Percentiles rank a stretch among this genome's conserved stretches.
These are phyloP conservation scores for Lineus longissimus DNA, from an alignment of 1,140 invertebrate genomes.

Conservation along the genomic window DNA sequence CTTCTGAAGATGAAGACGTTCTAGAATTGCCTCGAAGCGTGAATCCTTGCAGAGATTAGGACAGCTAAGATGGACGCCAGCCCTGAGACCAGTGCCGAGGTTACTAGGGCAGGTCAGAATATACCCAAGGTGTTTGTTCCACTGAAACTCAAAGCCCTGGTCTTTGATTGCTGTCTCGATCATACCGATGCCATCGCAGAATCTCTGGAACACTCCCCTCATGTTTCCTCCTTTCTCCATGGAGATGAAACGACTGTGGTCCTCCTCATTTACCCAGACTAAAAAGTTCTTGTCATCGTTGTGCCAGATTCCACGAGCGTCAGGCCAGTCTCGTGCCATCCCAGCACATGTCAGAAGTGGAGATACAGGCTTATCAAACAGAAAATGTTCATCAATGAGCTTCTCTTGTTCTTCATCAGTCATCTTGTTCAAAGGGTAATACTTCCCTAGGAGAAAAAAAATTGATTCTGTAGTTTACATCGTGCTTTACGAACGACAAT, in stretches of 20 bases:
- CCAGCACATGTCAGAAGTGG: constrained; percentile 9
- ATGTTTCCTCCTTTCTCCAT: constrained; percentile 86
- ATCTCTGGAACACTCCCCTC: constrained; percentile 11
- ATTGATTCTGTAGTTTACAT: no score
- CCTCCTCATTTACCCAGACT: constrained; percentile 95
- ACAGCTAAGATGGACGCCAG: constrained; percentile 95
- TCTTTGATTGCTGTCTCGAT: constrained; percentile 11
- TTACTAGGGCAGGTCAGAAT: constrained; percentile 85
- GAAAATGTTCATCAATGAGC: constrained; percentile 25
- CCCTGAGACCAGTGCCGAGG: constrained; percentile 93
- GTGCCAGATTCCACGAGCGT: constrained; percentile 38
- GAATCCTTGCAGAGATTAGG: constrained; percentile 79
- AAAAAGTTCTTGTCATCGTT: constrained; percentile 94
- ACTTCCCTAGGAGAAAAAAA: constrained; percentile 27
- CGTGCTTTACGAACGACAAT: no score
- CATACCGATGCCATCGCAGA: constrained; percentile 4
- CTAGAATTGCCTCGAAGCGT: constrained; percentile 87
- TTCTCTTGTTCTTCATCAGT: constrained; percentile 26
- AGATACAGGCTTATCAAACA: constrained; percentile 15
- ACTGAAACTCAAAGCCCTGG: constrained; percentile 16
- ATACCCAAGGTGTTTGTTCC: constrained; percentile 14
- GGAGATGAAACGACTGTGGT: constrained; percentile 91
- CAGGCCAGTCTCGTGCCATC: constrained; percentile 9
- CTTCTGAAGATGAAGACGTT: constrained; percentile 87
- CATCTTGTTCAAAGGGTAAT: constrained; percentile 19